These are phyloP conservation scores for Patiria miniata DNA, from an alignment of 35 echinoderm and acorn worm genomes.

Conservation along the genomic window DNA sequence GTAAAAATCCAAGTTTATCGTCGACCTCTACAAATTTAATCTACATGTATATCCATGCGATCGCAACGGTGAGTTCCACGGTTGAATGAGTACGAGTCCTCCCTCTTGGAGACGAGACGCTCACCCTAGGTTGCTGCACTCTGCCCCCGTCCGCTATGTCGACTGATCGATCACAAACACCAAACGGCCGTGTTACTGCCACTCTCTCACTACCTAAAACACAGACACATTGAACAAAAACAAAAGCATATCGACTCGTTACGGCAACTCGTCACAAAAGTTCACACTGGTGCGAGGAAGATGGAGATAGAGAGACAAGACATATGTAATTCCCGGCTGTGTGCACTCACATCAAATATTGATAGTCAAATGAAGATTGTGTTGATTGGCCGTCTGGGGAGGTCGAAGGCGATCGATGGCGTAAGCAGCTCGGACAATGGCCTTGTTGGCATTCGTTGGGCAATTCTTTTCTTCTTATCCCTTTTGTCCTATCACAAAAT, in stretches of 20 bases:
- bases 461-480: too few species aligned
- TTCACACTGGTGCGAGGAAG: background rate
- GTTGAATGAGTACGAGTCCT: background rate
- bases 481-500: too few species aligned
- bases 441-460: too few species aligned
- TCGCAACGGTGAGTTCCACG: too few species aligned
- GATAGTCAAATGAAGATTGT: too few species aligned
- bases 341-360: background rate
- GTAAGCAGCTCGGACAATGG: too few species aligned
- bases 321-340: background rate
- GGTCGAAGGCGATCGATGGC: too few species aligned
- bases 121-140: background rate
- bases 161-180: conserved; percentile 9
- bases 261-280: background rate
- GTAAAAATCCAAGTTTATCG: too few species aligned
- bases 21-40: too few species aligned
- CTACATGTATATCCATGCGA: too few species aligned
- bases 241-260: conserved; percentile 9
- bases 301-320: background rate
- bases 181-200: conserved; percentile 19
- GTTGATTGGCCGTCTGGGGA: too few species aligned
- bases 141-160: background rate
- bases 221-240: background rate
- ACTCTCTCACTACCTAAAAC: background rate
- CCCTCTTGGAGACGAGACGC: background rate